Evolutionary conservation across 2,113 vertebrate species (phyloP).

Genomic region (Heloderma charlesbogerti): DNA sequence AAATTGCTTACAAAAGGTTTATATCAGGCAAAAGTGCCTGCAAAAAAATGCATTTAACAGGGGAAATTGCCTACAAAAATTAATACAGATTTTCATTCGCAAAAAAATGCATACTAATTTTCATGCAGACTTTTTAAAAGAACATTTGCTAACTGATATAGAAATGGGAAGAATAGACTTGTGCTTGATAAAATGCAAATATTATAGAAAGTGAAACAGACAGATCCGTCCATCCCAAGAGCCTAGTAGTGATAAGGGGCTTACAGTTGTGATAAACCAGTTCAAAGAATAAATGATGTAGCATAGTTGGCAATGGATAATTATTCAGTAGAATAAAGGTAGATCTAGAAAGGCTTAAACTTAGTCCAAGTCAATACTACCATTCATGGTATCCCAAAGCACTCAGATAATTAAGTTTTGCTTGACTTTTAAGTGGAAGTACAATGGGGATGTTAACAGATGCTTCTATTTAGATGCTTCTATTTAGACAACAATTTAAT

Average conservation of each 20-base stretch:
- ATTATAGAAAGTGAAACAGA: too few species aligned
- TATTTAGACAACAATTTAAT: not conserved
- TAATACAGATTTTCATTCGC: too few species aligned
- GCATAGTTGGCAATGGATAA: not conserved
- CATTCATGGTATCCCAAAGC: conserved; percentile 4
- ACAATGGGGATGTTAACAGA: not conserved
- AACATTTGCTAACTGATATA: too few species aligned
- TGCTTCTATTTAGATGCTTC: not conserved
- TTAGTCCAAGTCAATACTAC: not conserved
- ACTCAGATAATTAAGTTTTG: not conserved
- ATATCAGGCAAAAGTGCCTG: too few species aligned
- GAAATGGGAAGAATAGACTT: too few species aligned
- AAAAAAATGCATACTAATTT: too few species aligned
- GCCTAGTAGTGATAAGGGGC: not conserved
- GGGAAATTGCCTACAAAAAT: too few species aligned
- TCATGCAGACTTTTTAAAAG: too few species aligned
- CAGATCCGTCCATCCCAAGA: too few species aligned
- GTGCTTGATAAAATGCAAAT: too few species aligned
- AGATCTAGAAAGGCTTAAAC: not conserved
- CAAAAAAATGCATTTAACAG: too few species aligned
- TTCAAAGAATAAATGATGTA: not conserved
- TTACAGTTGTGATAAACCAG: not conserved
- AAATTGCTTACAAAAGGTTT: too few species aligned
- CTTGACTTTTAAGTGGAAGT: not conserved
- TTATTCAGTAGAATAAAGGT: not conserved